Percentiles rank a stretch among this genome's conserved stretches.
These are phyloP conservation scores for Phragmatobia fuliginosa DNA, from an alignment of 2,888 invertebrate species.

Conservation along the genomic window DNA sequence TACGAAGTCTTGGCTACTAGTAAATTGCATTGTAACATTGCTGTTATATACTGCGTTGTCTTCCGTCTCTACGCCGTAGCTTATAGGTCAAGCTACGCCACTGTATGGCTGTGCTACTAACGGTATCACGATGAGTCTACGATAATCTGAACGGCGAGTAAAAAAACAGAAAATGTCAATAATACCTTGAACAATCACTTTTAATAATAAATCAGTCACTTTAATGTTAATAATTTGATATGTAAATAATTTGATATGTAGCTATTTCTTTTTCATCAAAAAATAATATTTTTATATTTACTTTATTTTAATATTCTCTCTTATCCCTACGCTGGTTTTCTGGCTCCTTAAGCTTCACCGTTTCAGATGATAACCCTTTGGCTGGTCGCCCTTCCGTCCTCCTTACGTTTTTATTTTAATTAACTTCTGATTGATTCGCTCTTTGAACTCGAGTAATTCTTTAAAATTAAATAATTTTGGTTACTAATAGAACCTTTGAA, in stretches of 20 bases:
- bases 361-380: slow-evolving; percentile 53
- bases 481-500: slow-evolving; percentile 13
- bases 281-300: background rate
- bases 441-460: slow-evolving; percentile 40
- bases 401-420: slow-evolving; percentile 61
- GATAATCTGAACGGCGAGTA: background rate
- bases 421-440: slow-evolving; percentile 53
- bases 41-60: background rate
- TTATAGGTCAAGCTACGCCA: background rate
- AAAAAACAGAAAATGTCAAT: background rate
- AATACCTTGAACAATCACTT: background rate
- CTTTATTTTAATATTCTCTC: background rate
- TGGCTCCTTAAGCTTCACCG: slow-evolving; percentile 46
- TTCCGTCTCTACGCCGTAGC: slow-evolving; percentile 15
- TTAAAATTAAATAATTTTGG: slow-evolving; percentile 24
- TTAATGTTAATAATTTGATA: background rate
- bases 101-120: background rate
- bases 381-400: slow-evolving; percentile 53
- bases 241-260: too few species aligned
- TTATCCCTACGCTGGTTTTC: slow-evolving; percentile 27
- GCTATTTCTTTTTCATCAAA: too few species aligned
- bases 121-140: background rate
- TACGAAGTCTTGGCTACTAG: background rate
- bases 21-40: background rate
- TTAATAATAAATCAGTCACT: background rate